Percentiles rank a stretch among this genome's conserved stretches.
Conservation (phyloP, 2,888 invertebrate genomes). For the Sturmia bella region DNA sequence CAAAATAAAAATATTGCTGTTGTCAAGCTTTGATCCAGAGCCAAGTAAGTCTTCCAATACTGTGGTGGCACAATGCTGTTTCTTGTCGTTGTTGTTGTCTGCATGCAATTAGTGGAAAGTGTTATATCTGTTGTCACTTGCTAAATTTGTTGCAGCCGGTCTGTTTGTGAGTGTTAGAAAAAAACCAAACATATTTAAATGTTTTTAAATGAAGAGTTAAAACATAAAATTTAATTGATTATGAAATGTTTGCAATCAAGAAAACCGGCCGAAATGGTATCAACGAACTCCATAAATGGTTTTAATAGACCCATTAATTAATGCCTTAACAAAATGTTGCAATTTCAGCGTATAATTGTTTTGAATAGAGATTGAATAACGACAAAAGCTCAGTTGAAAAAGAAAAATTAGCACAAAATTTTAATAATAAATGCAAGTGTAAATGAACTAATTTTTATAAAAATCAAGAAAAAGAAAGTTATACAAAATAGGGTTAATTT, state of each 20-base stretch:
- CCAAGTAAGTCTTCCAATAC: not conserved
- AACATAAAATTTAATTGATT: slow-evolving; percentile 55
- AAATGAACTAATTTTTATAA: not conserved
- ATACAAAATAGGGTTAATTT: no score
- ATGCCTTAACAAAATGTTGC: slow-evolving; percentile 4
- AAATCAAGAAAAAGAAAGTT: no score
- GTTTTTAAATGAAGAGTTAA: slow-evolving; percentile 30
- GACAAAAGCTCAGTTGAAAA: not conserved
- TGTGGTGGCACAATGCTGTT: slow-evolving; percentile 2
- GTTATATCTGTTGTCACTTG: slow-evolving; percentile 36
- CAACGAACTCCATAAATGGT: slow-evolving; percentile 62
- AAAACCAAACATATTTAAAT: slow-evolving; percentile 28
- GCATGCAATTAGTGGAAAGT: slow-evolving; percentile 59
- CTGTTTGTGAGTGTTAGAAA: slow-evolving; percentile 1
- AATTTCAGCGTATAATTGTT: slow-evolving; percentile 13
- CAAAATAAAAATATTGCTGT: slow-evolving; percentile 1
- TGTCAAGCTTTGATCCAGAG: slow-evolving; percentile 30
- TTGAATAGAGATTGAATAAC: slow-evolving; percentile 24
- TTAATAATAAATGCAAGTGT: not conserved
- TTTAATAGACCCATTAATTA: slow-evolving; percentile 45
- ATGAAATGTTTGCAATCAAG: slow-evolving; percentile 42
- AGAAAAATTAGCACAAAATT: not conserved
- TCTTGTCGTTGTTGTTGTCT: not conserved
- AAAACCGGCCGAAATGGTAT: slow-evolving; percentile 22
- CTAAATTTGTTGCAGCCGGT: not conserved